These are phyloP conservation scores for Drosophila histrio DNA, from an alignment of 2,888 invertebrate genomes.

Conservation along the genomic window DNA sequence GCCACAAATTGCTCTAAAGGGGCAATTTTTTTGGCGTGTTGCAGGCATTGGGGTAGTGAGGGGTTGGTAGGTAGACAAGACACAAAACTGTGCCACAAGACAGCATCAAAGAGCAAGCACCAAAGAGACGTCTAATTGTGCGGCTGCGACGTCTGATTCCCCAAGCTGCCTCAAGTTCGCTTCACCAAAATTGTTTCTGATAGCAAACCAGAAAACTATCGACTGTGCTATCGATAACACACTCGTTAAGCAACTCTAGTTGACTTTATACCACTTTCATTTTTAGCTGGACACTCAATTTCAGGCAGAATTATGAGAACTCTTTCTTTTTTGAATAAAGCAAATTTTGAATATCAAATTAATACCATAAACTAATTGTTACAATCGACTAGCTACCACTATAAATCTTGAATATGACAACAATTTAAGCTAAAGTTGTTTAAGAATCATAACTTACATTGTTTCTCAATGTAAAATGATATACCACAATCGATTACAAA, in stretches of 20 bases:
- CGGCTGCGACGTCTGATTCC: not conserved
- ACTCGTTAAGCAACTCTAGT: not conserved
- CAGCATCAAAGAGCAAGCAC: conserved; percentile 37
- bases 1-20: conserved; percentile 75
- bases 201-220: not conserved
- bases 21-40: conserved; percentile 41
- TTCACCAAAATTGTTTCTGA: conserved; percentile 14
- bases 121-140: conserved; percentile 33
- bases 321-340: too few species aligned
- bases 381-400: too few species aligned
- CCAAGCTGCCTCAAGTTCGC: conserved; percentile 16
- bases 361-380: not conserved
- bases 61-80: not conserved
- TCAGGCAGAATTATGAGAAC: too few species aligned
- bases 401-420: too few species aligned
- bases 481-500: too few species aligned
- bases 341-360: too few species aligned
- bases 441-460: too few species aligned
- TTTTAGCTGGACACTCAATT: too few species aligned
- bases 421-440: too few species aligned
- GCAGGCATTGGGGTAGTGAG: not conserved
- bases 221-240: not conserved
- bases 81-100: conserved; percentile 43
- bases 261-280: too few species aligned
- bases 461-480: too few species aligned